Percentiles rank a stretch among this genome's conserved stretches.
These are phyloP conservation scores for Toxonevra muliebris DNA, from an alignment of 2,888 invertebrate species.

Conservation along the genomic window DNA sequence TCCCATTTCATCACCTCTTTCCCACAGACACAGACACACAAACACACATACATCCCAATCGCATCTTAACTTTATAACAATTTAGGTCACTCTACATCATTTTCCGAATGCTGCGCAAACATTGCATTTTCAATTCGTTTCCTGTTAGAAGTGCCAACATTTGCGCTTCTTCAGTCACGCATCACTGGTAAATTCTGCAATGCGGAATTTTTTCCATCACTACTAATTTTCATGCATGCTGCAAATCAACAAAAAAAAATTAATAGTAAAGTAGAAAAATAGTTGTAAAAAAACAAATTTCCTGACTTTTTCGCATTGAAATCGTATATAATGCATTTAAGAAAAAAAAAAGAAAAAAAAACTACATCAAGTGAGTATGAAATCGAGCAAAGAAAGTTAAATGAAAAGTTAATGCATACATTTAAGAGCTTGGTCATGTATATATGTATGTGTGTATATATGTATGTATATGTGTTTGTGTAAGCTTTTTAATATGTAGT, in stretches of 20 bases:
- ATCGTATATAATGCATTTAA: not conserved
- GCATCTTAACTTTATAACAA: constrained; percentile 1
- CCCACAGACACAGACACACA: no score
- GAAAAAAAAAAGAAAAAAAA: not conserved
- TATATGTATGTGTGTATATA: not conserved
- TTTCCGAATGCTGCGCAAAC: constrained; percentile 12
- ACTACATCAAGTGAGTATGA: not conserved
- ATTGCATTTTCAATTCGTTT: not conserved
- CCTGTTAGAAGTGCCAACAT: constrained; percentile 4
- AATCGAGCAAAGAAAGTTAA: not conserved
- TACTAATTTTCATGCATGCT: not conserved
- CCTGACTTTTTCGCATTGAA: not conserved
- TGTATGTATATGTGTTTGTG: not conserved
- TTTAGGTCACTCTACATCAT: constrained; percentile 12
- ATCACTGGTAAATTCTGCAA: constrained; percentile 18
- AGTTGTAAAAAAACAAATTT: no score
- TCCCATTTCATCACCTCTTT: no score
- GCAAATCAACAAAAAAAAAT: no score
- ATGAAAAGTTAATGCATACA: not conserved
- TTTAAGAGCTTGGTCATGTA: not conserved
- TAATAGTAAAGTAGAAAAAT: no score
- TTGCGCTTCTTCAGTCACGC: constrained; percentile 19
- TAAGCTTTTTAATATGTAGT: no score
- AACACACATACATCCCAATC: no score
- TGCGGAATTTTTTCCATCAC: constrained; percentile 4